Percentiles rank a stretch among this genome's conserved stretches.
phyloP scores from a whole-genome alignment of 2,888 invertebrate genomes.

The Lysandra coridon region DNA sequence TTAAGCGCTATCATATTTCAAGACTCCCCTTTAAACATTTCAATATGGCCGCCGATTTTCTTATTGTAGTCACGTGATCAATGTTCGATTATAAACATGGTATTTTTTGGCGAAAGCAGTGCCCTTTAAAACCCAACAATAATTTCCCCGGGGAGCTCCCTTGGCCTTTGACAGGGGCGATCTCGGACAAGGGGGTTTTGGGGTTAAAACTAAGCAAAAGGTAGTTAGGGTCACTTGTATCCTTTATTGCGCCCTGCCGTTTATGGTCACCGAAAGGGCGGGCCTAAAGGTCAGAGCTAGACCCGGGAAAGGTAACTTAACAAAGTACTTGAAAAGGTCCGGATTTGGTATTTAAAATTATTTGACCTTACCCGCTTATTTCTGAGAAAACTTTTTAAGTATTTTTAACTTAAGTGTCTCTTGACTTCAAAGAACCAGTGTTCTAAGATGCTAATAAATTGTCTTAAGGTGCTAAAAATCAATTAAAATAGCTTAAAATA shows the following conservation, averaged over 20 bases:
- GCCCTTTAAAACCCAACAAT: constrained; percentile 81
- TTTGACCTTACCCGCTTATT: constrained; percentile 26
- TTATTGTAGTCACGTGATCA: constrained; percentile 60
- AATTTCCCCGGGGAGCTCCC: constrained; percentile 75
- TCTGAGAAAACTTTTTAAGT: neutral
- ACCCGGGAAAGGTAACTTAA: constrained; percentile 61
- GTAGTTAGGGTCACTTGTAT: constrained; percentile 69
- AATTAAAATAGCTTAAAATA: no score
- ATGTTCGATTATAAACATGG: constrained; percentile 68
- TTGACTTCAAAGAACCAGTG: neutral
- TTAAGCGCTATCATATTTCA: constrained; percentile 19
- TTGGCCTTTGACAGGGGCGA: constrained; percentile 76
- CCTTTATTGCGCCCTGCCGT: constrained; percentile 76
- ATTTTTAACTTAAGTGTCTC: neutral
- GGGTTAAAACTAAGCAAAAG: constrained; percentile 67
- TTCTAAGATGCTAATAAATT: neutral
- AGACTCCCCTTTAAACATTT: constrained; percentile 25
- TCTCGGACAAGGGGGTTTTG: constrained; percentile 69
- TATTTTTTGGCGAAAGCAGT: constrained; percentile 72
- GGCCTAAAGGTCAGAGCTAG: constrained; percentile 62
- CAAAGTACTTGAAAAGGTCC: constrained; percentile 53
- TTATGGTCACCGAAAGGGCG: constrained; percentile 77
- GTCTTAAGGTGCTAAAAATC: no score
- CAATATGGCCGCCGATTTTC: constrained; percentile 32
- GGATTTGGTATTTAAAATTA: constrained; percentile 30